Percentiles rank a stretch among this genome's conserved stretches.
Evolutionary conservation across 2,113 vertebrate genomes (phyloP).

Genomic region (Atherinomorus stipes): DNA sequence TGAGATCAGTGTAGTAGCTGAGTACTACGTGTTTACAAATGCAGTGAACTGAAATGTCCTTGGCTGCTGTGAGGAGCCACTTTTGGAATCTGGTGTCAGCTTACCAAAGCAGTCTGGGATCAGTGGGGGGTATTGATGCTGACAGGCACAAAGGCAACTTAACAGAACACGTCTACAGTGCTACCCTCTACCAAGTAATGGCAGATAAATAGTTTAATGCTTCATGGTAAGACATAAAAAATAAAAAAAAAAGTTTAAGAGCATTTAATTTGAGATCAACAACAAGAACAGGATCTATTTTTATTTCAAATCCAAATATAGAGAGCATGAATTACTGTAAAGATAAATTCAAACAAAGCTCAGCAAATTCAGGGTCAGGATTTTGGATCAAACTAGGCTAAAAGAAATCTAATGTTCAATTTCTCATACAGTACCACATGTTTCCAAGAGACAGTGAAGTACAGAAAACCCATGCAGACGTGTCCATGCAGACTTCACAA

Average conservation of each 20-base stretch:
- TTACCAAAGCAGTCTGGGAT: slow-evolving; percentile 78
- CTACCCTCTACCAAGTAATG: slow-evolving; percentile 10
- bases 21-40: slow-evolving; percentile 76
- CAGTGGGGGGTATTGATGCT: slow-evolving; percentile 47
- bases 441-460: not conserved
- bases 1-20: slow-evolving; percentile 40
- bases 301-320: not conserved
- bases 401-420: too few relatives aligned
- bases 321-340: not conserved
- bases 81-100: slow-evolving; percentile 80
- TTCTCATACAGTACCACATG: not conserved
- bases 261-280: not conserved
- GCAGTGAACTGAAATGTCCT: slow-evolving; percentile 72
- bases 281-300: not conserved
- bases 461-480: too few relatives aligned
- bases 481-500: too few relatives aligned
- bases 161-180: slow-evolving; percentile 35
- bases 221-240: not conserved
- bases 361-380: not conserved
- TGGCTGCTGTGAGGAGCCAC: slow-evolving; percentile 72
- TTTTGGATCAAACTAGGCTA: not conserved
- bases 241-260: not conserved
- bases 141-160: slow-evolving; percentile 46
- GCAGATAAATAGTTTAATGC: slow-evolving; percentile 4
- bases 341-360: too few relatives aligned